phyloP scores from a whole-genome alignment of 2,113 vertebrate genomes.

The Gallinago paraguaiae region DNA sequence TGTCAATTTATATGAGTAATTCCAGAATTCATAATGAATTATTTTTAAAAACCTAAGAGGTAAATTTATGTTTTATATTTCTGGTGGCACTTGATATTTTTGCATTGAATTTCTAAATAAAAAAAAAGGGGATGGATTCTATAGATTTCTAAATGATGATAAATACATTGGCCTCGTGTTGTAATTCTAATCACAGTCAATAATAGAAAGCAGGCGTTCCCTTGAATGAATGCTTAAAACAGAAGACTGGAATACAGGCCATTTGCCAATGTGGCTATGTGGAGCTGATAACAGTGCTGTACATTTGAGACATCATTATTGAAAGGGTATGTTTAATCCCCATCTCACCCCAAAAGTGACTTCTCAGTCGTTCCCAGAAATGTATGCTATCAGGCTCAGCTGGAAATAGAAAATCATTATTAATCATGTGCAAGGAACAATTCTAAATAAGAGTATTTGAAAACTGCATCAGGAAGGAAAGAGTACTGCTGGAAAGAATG shows the following conservation, averaged over 20 bases:
- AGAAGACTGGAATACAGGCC: neutral
- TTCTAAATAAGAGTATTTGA: slow-evolving; percentile 45
- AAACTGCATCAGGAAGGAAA: slow-evolving; percentile 10
- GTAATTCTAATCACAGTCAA: slow-evolving; percentile 23
- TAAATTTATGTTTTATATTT: neutral
- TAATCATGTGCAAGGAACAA: slow-evolving; percentile 29
- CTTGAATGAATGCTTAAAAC: neutral
- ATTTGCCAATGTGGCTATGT: neutral
- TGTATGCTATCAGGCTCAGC: neutral
- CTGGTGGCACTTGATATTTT: neutral
- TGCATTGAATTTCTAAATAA: neutral
- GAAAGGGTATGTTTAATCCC: neutral
- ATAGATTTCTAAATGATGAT: neutral
- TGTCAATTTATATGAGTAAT: neutral
- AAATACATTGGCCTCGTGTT: neutral
- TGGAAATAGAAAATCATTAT: neutral
- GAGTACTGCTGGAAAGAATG: neutral
- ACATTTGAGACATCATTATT: neutral
- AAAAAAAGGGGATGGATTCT: neutral
- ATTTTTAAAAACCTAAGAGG: neutral
- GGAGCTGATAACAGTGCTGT: neutral
- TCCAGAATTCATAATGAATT: neutral
- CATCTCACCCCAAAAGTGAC: neutral
- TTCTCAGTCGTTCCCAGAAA: slow-evolving; percentile 20
- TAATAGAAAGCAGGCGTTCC: neutral